Base-by-base conservation (phyloP, 2,888 invertebrate genomes). In the Ornithoptera priamus region DNA sequence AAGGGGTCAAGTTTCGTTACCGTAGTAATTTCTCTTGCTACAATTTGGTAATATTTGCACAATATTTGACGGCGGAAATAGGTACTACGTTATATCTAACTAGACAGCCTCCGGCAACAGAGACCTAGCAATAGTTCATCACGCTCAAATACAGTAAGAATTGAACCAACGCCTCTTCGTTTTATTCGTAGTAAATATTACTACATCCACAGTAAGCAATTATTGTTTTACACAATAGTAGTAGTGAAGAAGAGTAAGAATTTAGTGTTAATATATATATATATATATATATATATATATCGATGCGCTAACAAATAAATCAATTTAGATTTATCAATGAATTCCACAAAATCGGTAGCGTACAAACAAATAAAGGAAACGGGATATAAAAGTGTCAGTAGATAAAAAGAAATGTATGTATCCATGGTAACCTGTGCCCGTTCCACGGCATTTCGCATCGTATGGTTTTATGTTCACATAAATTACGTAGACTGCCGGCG, bases 391-490 rank as follows among this genome's bases (percentile, higher is more conserved):
- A 30, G 18, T 60, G 60, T 60, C 36, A 36, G 22, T 36, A 36
- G 36, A 60, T 60, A n/a, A 60, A 36, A 60, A 3, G 24, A 17
- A 18, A 10, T 3, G 17, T 36, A 18, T 17, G 17, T 12, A 18
- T 24, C 60, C 5, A 36, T 22, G 36, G 17, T 36, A 60, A 18
- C 60, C n/a, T 30, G 36, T 17, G 18, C 18, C 60, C 12, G 56
- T 60, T 53, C 53, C 60, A 61, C 39, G 30, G 42, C 22, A 53
- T 61, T 67, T 62, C 56, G 50, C 42, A 18, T 61, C 18, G 53
- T 20, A 67, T 62, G n/a, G 56, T 65, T 61, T 61, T 60, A 61
- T 53, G 53, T 56, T 39, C 22, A 12, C 60, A 56, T 67, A 62
- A 67, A 67, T 62, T 39, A 39, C 22, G 36, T 18, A 24, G 4